These are phyloP conservation scores for Hoplodrina blanda DNA, from an alignment of 2,888 invertebrate species.

Conservation along the genomic window DNA sequence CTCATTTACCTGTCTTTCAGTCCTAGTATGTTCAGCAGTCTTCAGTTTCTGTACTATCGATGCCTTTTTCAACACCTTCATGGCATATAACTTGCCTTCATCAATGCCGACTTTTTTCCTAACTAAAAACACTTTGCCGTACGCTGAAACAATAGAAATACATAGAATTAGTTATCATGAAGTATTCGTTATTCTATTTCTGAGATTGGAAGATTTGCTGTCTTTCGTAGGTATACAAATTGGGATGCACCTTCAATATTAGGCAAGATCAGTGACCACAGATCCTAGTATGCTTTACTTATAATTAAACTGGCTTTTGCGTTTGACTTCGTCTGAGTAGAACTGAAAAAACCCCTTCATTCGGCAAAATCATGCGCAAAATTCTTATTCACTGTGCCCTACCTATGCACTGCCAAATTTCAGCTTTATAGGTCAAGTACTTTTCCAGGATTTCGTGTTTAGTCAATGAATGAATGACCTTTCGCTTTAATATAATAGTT, in stretches of 20 bases:
- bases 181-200: too few species aligned
- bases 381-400: too few species aligned
- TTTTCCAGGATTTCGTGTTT: too few species aligned
- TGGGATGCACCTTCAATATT: neutral
- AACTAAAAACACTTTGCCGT: slow-evolving; percentile 98
- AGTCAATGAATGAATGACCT: too few species aligned
- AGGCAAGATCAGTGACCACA: neutral
- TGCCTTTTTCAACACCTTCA: slow-evolving; percentile 99
- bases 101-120: slow-evolving; percentile 97
- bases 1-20: slow-evolving; percentile 95
- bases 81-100: slow-evolving; percentile 97
- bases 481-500: too few species aligned
- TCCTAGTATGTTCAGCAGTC: slow-evolving; percentile 99
- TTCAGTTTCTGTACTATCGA: slow-evolving; percentile 98
- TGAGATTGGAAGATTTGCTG: neutral
- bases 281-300: neutral
- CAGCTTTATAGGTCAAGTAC: too few species aligned
- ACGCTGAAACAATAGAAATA: slow-evolving; percentile 92
- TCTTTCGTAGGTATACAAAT: neutral
- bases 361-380: too few species aligned
- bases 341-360: too few species aligned
- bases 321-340: too few species aligned
- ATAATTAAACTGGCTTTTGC: too few species aligned
- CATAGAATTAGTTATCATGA: slow-evolving; percentile 23
- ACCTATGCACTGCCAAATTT: too few species aligned